Conservation (phyloP, 2,797 vertebrate species). For the Borostomias antarcticus region DNA sequence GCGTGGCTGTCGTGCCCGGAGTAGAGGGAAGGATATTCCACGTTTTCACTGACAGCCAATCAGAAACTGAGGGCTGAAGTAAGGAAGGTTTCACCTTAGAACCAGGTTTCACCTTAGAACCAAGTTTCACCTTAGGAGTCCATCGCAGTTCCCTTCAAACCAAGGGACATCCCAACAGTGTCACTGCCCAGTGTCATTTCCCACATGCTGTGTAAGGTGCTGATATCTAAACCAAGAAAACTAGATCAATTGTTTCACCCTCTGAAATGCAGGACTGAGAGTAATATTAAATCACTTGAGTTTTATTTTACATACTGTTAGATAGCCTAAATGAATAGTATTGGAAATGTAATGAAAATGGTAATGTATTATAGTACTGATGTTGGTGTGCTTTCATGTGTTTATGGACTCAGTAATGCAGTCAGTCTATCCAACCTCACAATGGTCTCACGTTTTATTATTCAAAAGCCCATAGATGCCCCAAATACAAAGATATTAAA, state of each 20-base stretch:
- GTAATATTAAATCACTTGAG: neutral
- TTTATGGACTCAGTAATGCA: no score
- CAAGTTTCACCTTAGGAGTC: no score
- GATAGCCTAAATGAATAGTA: no score
- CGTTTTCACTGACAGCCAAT: conserved; percentile 13
- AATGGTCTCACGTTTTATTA: neutral
- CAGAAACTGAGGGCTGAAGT: conserved; percentile 5
- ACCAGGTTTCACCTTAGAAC: neutral
- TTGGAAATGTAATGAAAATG: no score
- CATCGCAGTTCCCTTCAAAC: neutral
- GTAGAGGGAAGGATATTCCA: conserved; percentile 37
- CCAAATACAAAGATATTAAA: neutral
- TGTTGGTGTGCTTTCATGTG: no score
- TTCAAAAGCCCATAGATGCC: neutral
- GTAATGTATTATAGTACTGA: no score
- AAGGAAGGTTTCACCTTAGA: neutral
- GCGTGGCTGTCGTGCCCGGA: conserved; percentile 19
- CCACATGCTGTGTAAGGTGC: no score
- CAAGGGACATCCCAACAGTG: neutral
- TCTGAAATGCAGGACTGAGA: no score
- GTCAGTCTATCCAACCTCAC: no score
- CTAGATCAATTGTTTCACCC: no score
- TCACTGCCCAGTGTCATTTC: neutral
- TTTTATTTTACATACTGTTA: neutral
- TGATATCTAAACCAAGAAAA: neutral